A percentile compares a stretch with the other conserved stretches of the same genome.
Conservation (phyloP, 2,113 vertebrate species). For the Heteronetta atricapilla region DNA sequence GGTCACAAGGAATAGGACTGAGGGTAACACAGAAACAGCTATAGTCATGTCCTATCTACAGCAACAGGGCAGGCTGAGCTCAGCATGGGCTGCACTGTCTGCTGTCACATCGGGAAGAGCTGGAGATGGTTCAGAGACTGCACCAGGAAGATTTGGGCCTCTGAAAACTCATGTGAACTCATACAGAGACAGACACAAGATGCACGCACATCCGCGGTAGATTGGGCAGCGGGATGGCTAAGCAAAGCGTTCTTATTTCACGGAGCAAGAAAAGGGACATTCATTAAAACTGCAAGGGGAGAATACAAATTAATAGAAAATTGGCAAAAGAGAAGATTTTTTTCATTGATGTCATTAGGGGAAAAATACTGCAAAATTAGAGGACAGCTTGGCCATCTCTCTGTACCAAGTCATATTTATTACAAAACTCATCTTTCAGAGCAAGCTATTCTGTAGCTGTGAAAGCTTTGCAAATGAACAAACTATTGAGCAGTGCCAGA, state of each 20-base stretch:
- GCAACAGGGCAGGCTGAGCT: not conserved
- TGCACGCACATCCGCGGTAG: not conserved
- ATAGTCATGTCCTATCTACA: not conserved
- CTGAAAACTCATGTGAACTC: not conserved
- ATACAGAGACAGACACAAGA: not conserved
- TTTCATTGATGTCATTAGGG: not conserved
- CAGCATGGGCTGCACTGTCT: not conserved
- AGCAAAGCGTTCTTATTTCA: not conserved
- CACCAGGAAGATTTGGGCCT: not conserved
- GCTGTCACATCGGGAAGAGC: not conserved
- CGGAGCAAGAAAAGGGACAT: not conserved
- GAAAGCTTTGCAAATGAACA: not conserved
- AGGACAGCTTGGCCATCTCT: not conserved
- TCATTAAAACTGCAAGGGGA: not conserved
- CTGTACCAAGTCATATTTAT: not conserved
- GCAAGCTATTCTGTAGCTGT: not conserved
- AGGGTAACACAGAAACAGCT: not conserved
- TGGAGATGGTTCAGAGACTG: not conserved
- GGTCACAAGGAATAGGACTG: not conserved
- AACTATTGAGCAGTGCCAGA: not conserved
- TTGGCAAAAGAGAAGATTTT: not conserved
- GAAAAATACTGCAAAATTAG: conserved; percentile 29
- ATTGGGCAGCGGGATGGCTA: not conserved
- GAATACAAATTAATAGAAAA: conserved; percentile 45
- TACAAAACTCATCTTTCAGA: not conserved